These are phyloP conservation scores for Leucopsar rothschildi DNA, from an alignment of 2,113 vertebrate genomes.

Conservation along the genomic window DNA sequence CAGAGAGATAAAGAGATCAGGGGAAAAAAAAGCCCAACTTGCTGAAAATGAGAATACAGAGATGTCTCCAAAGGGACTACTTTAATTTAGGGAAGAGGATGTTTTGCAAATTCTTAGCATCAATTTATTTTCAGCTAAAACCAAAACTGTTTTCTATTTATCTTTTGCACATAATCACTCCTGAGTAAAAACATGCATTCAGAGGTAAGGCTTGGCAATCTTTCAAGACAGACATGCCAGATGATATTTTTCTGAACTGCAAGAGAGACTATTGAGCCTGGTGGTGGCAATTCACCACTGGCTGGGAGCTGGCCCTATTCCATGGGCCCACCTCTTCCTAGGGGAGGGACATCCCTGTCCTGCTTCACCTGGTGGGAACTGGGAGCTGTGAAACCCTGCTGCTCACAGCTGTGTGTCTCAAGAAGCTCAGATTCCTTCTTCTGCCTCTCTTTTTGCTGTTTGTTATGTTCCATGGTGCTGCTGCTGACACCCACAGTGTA, in stretches of 20 bases:
- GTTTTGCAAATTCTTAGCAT: background rate
- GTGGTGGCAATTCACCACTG: background rate
- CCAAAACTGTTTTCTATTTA: constrained; percentile 14
- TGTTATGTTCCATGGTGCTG: background rate
- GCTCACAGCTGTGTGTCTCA: background rate
- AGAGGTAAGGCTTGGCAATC: background rate
- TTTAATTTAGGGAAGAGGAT: constrained; percentile 7
- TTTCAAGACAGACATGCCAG: background rate
- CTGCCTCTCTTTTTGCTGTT: background rate
- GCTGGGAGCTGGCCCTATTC: background rate
- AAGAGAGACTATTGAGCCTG: background rate
- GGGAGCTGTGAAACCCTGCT: background rate
- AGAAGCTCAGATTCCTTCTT: background rate
- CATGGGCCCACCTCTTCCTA: background rate
- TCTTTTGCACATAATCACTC: background rate
- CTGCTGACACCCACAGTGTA: background rate
- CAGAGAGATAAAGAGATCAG: background rate
- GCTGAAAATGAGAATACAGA: background rate
- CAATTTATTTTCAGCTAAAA: constrained; percentile 5
- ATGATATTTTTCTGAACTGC: background rate
- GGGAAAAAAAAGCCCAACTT: background rate
- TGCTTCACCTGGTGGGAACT: background rate
- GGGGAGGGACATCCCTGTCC: background rate
- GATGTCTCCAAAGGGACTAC: background rate
- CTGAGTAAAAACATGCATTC: background rate